Base-by-base conservation (phyloP, 2,113 vertebrate species). In the Hippocampus barbouri region DNA sequence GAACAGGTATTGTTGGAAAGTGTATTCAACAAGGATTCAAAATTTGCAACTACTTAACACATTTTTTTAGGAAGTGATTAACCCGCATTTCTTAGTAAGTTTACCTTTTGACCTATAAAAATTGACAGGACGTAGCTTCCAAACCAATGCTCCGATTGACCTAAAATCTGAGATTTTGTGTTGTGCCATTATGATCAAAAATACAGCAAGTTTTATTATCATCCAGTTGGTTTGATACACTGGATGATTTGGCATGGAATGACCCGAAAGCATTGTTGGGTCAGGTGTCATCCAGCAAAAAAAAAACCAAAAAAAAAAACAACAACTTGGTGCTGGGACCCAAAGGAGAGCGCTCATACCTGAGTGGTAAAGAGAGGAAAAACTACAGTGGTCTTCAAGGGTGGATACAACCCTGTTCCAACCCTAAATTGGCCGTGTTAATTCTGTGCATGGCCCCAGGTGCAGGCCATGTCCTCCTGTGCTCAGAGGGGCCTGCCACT, bases 371-470 rank as follows among this genome's bases (percentile, higher is more conserved):
- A 70, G 41, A 41, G 57, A 69, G 68, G 74, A 66, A 77, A 76
- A 83, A 71, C 81, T 83, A 75, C 78, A 73, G 20, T 45, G 66
- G 78, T 86, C 85, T 80, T 85, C 79, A 71, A 86, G 85, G 83
- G 79, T 75, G 71, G 84, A 86, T 75, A 66, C 81, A 82, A 84
- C 77, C 66, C 79, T 75, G 62, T 74, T 79, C 74, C 81, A 66
- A 68, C 70, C 81, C 72, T 79, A 89, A 91, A 89, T 87, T 89
- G 83, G 80, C 77, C 86, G 90, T 81, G 89, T 89, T 90, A 89
- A 90, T 91, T 89, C 89, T 85, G 76, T 47, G 38, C 79, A 18
- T 85, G 86, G 80, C 81, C 79, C 68, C 40, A 56, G 71, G 80
- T 8, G 27, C 70, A 73, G 83, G 64, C 80, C 77, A 23, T 61